A percentile compares a stretch with the other conserved stretches of the same genome.
Evolutionary conservation across 2,888 invertebrate genomes (phyloP).

Genomic region (Dusona sp.): DNA sequence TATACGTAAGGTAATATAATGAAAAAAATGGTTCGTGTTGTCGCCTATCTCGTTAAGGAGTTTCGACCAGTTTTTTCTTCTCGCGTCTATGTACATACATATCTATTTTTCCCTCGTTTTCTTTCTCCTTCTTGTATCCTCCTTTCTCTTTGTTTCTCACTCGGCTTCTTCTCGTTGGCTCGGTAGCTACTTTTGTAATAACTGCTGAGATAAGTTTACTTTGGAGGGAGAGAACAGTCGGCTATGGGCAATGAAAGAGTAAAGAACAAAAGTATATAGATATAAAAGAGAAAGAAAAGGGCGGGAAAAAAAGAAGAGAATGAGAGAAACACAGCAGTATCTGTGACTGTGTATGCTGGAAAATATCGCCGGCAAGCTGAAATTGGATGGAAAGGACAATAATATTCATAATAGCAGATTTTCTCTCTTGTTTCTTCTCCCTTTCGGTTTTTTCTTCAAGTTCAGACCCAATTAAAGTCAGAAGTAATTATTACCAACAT

Average conservation of each 20-base stretch:
- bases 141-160: constrained; percentile 62
- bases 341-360: constrained; percentile 17
- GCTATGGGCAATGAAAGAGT: constrained; percentile 57
- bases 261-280: constrained; percentile 67
- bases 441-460: constrained; percentile 11
- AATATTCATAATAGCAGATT: constrained; percentile 71
- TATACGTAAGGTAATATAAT: constrained; percentile 70
- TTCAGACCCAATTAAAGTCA: constrained; percentile 13
- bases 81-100: background rate
- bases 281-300: constrained; percentile 57
- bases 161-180: constrained; percentile 24
- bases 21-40: constrained; percentile 71
- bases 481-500: background rate
- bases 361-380: constrained; percentile 33
- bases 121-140: constrained; percentile 29
- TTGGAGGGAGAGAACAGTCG: constrained; percentile 52
- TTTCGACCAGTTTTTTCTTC: constrained; percentile 67
- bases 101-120: constrained; percentile 8
- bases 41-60: constrained; percentile 78
- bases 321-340: constrained; percentile 13
- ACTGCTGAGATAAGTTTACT: constrained; percentile 76
- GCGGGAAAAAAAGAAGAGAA: background rate
- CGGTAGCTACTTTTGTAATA: constrained; percentile 74
- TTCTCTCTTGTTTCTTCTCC: constrained; percentile 19
- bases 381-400: constrained; percentile 44